Conservation (phyloP, 2,888 invertebrate genomes). For the Heliconius ethilla region DNA sequence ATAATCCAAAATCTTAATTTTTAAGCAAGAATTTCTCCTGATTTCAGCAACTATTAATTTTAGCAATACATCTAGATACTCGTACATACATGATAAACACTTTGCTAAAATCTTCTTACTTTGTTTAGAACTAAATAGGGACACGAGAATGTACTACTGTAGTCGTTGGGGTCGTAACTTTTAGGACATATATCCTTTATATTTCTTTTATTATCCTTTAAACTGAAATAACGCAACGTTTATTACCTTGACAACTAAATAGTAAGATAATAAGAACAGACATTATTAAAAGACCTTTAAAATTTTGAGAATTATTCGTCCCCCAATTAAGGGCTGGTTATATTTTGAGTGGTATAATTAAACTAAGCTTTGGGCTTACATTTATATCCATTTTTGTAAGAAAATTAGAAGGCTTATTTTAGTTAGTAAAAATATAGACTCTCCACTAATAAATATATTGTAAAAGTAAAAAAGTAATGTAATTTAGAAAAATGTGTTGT, state of each 20-base stretch:
- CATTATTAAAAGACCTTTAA: background rate
- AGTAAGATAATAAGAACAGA: background rate
- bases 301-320: background rate
- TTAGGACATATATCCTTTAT: background rate
- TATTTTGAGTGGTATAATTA: background rate
- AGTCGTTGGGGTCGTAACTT: background rate
- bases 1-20: no score
- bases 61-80: no score
- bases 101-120: background rate
- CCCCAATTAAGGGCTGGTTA: background rate
- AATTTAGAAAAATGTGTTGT: no score
- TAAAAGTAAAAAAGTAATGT: no score
- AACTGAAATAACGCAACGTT: background rate
- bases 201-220: background rate
- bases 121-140: background rate
- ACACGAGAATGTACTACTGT: background rate
- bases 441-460: no score
- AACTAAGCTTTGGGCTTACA: background rate
- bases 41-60: no score
- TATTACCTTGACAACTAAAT: background rate
- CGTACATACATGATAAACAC: background rate
- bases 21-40: no score
- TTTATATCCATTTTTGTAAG: background rate
- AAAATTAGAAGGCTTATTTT: background rate
- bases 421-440: background rate